phyloP scores from a whole-genome alignment of 2,113 vertebrate genomes.

The Pogona vitticeps region DNA sequence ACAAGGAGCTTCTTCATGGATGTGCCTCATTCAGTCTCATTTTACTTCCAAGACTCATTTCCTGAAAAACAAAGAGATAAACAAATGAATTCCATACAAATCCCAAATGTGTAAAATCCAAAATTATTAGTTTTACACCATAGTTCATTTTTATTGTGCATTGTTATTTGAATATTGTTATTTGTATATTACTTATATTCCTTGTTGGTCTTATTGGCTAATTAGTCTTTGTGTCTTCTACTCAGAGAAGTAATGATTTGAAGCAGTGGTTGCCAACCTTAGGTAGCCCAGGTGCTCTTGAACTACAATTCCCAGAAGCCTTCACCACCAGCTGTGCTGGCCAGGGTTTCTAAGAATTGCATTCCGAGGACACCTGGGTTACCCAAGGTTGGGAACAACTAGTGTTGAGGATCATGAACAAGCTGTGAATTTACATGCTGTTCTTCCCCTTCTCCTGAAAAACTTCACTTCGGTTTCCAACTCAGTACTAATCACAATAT shows the following conservation, averaged over 20 bases:
- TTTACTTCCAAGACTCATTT: conserved; percentile 79
- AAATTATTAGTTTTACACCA: not conserved
- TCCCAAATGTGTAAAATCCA: not conserved
- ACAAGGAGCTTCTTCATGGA: conserved; percentile 79
- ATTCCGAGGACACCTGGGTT: no score
- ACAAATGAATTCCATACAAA: conserved; percentile 45
- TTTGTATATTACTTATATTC: not conserved
- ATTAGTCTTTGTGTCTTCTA: not conserved
- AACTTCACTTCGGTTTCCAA: not conserved
- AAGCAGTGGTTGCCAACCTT: no score
- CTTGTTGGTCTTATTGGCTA: not conserved
- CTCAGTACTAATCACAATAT: not conserved
- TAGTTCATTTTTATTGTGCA: not conserved
- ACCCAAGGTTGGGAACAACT: no score
- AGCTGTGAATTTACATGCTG: not conserved
- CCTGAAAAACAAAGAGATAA: conserved; percentile 73
- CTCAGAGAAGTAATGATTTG: not conserved
- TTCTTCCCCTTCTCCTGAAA: not conserved
- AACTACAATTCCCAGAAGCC: not conserved
- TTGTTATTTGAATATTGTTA: no score
- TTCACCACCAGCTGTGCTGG: not conserved
- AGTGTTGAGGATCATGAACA: not conserved
- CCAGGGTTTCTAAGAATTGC: no score
- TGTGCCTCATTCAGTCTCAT: conserved; percentile 78
- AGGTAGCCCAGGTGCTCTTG: no score